Evolutionary conservation across 2,797 vertebrate species (phyloP), one percentile per base, ranked within the genome.

Genomic region (Thalassophryne amazonica): DNA sequence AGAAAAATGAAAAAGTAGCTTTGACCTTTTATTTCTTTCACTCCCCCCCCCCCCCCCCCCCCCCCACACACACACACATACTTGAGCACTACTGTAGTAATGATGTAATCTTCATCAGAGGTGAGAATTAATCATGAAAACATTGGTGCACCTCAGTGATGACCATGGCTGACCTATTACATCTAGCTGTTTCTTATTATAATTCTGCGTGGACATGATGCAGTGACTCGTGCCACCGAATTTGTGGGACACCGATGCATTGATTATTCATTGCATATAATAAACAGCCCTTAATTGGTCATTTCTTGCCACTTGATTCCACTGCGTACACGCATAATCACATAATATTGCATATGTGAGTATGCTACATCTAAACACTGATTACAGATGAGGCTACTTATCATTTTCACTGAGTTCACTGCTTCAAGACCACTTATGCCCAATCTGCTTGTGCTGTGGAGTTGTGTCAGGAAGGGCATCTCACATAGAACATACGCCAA

Each of bases 211-310:
- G 54, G 73, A 77, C 59, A 67, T 64, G 68, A 71, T 69, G 74
- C 19, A 2, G 48, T 87, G 83, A 89, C 68, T 86, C 80, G 88
- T 69, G 16, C 47, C 60, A 52, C 80, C 76, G 78, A 74, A 68
- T 47, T 73, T 21, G 51, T 73, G 46, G 78, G 83, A 86, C 58
- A 78, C 69, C 67, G 63, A 60, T 73, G 80, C 77, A 82, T 74
- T 78, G 69, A 63, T 86, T 70, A 82, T 77, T 79, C 78, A 78
- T 76, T 83, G 79, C 66, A 62, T 66, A 77, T 37, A 62, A 79
- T 81, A 72, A 84, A 80, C 79, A 73, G 60, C 71, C 72, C 60
- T 56, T 56, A 54, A 60, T 49, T 74, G 75, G 78, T 81, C 76
- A 83, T 67, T 50, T 37, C 52, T 73, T 69, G 46, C 70, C 47